Conservation (phyloP, 2,113 vertebrate genomes). For the Toxostoma redivivum region DNA sequence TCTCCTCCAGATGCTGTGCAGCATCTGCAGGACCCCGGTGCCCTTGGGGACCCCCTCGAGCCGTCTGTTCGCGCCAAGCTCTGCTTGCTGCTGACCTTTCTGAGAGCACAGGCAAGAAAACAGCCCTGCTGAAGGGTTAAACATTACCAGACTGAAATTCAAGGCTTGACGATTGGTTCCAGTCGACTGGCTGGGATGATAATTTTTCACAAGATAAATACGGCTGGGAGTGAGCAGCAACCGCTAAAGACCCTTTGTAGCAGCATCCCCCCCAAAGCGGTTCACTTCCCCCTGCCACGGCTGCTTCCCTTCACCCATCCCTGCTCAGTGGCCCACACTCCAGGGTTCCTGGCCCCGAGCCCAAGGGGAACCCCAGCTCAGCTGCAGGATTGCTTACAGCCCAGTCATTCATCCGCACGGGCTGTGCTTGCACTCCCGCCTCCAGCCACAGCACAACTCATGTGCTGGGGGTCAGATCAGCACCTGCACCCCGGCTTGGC, state of each 20-base stretch:
- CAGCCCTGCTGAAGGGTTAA: slow-evolving; percentile 49
- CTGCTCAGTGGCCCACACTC: neutral
- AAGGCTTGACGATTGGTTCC: slow-evolving; percentile 58
- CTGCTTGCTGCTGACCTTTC: neutral
- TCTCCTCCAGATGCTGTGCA: accelerated
- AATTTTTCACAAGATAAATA: slow-evolving; percentile 63
- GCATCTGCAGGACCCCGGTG: accelerated
- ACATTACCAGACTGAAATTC: slow-evolving; percentile 64
- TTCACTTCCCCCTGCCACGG: accelerated
- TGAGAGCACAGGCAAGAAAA: neutral
- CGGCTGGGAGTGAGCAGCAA: neutral
- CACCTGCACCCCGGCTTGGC: neutral
- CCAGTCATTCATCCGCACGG: neutral
- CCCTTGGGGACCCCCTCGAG: accelerated
- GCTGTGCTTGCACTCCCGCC: neutral
- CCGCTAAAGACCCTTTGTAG: neutral
- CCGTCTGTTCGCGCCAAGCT: accelerated
- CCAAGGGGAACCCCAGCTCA: neutral
- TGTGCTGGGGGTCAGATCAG: neutral
- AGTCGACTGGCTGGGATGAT: slow-evolving; percentile 27
- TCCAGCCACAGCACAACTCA: accelerated
- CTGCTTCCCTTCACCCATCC: neutral
- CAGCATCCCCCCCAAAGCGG: accelerated
- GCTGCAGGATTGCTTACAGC: neutral
- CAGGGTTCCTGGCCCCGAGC: neutral